Base-by-base conservation (phyloP, 2,888 invertebrate genomes). In the Ichneumoninae sp. region DNA sequence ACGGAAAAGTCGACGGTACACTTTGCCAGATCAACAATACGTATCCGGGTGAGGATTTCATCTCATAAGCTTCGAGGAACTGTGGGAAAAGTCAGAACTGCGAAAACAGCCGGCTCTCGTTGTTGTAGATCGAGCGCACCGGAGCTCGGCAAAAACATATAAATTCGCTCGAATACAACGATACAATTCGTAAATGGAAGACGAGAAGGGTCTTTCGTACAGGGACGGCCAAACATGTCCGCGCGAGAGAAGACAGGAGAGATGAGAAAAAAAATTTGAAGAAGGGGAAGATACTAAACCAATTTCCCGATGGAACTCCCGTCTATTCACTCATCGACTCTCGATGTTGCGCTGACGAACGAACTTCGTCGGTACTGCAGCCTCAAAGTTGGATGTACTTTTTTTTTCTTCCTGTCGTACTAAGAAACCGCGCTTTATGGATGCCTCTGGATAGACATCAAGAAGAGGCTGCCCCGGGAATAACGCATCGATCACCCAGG, bases 11-110 rank as follows among this genome's bases (percentile, higher is more conserved):
- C 44, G 30, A 57, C 68, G 52, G 66, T 33, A 77, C 68, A 83
- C 83, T 81, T 66, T 73, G 73, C 63, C 73, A 81, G 73, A 83
- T 83, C 80, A 81, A 83, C 80, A 81, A 81, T 26, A 77, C 57
- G 60, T n/a, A 65, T 74, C 57, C 68, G 80, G 44, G 33, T 33
- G 68, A 81, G 33, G 22, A 65, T 71, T 44, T 69, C 68, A 44
- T 40, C 13, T 44, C 71, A 52, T 19, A 19, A n/a, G 44, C 44
- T 50, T 22, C 6, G 69, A 68, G 78, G 54, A 81, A 77, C 63
- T 77, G 30, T 47, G 54, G 40, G 26, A 77, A 68, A 84, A 77
- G 77, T 73, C 60, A 50, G 52, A 36, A 75, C 47, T 50, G 22
- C n/a, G 65, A 50, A 30, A 40, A 50, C 50, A 69, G 13, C 52